phyloP scores from a whole-genome alignment of 2,113 vertebrate species.

The Pholis gunnellus region DNA sequence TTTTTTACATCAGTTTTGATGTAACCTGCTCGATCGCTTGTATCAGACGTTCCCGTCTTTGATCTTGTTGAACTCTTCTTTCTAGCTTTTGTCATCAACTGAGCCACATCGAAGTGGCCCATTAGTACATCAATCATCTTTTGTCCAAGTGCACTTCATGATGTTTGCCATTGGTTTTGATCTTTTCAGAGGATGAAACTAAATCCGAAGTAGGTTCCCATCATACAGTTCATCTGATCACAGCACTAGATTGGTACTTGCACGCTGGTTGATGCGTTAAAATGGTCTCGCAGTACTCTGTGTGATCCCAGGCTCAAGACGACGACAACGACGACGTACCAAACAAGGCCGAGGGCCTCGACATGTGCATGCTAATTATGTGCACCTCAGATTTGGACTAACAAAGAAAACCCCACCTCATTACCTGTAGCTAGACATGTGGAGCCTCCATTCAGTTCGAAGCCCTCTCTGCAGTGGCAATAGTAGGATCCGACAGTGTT shows the following conservation, averaged over 20 bases:
- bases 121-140: slow-evolving; percentile 12
- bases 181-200: slow-evolving; percentile 35
- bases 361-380: neutral
- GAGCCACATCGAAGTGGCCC: slow-evolving; percentile 10
- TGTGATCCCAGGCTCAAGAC: neutral
- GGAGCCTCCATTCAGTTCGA: slow-evolving; percentile 74
- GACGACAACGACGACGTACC: too few species aligned
- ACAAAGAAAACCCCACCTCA: neutral
- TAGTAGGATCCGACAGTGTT: slow-evolving; percentile 85
- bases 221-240: neutral
- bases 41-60: neutral
- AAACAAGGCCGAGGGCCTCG: too few species aligned
- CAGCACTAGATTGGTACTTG: neutral
- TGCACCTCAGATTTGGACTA: neutral
- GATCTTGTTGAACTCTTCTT: neutral
- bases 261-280: neutral
- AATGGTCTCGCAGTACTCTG: neutral
- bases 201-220: slow-evolving; percentile 15
- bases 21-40: neutral
- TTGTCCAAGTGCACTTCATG: neutral
- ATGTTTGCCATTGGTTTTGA: slow-evolving; percentile 15
- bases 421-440: slow-evolving; percentile 86
- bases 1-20: too few species aligned
- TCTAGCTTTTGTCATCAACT: slow-evolving; percentile 4
- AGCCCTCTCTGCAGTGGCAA: slow-evolving; percentile 86